Conservation (phyloP, 2,797 vertebrate genomes). For the Sebastes nivosus region DNA sequence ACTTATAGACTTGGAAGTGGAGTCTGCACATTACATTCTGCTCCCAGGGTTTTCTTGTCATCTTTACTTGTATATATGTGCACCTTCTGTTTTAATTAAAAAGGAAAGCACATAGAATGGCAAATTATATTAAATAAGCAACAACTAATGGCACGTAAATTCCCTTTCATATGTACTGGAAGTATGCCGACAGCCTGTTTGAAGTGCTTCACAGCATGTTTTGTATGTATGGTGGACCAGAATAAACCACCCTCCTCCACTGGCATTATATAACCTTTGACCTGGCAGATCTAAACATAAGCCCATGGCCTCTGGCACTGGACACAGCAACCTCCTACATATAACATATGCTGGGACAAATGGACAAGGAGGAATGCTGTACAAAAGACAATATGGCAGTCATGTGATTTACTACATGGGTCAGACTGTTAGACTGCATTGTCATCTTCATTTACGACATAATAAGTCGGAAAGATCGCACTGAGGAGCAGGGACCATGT, state of each 20-base stretch:
- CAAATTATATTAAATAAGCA: neutral
- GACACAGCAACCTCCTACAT: neutral
- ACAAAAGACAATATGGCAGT: neutral
- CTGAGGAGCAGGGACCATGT: neutral
- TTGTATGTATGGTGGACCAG: conserved; percentile 28
- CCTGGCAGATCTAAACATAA: conserved; percentile 62
- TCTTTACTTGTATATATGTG: neutral
- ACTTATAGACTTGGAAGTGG: neutral
- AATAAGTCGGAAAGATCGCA: neutral
- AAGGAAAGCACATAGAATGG: neutral
- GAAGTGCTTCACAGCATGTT: neutral
- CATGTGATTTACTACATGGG: neutral
- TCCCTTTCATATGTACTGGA: neutral
- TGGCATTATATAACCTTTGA: conserved; percentile 48
- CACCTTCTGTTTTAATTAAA: neutral
- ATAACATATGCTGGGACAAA: neutral
- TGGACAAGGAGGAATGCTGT: neutral
- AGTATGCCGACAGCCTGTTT: neutral
- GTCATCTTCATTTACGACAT: neutral
- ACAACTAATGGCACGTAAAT: neutral
- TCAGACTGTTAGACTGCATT: neutral
- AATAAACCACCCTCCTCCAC: conserved; percentile 55
- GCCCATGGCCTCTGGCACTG: neutral
- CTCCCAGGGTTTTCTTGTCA: neutral
- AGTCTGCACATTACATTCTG: neutral